A percentile compares a stretch with the other conserved stretches of the same genome.
Conservation (phyloP, 2,888 invertebrate species). For the Clivina fossor region DNA sequence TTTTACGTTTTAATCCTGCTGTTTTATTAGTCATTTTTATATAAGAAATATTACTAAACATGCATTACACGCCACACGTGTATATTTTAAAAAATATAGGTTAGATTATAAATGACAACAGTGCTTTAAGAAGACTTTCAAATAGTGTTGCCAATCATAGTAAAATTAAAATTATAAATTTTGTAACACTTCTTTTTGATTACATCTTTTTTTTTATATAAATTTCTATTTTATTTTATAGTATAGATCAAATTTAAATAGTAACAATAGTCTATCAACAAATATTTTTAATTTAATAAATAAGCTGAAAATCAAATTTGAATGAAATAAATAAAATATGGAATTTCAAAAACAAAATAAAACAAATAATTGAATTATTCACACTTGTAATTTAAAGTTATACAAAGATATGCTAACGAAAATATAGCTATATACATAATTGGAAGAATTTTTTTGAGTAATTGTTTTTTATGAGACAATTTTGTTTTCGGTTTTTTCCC, state of each 20-base stretch:
- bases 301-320: too few species aligned
- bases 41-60: constrained; percentile 1
- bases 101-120: constrained; percentile 7
- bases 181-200: too few species aligned
- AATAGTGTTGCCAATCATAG: constrained; percentile 16
- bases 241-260: too few species aligned
- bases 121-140: too few species aligned
- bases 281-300: too few species aligned
- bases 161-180: constrained; percentile 6
- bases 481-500: background rate
- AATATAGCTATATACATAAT: constrained; percentile 20
- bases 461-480: background rate
- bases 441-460: background rate
- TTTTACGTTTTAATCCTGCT: constrained; percentile 15
- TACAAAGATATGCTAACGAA: constrained; percentile 19
- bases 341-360: constrained; percentile 3
- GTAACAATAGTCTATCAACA: too few species aligned
- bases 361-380: constrained; percentile 16
- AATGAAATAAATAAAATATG: too few species aligned
- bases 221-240: too few species aligned
- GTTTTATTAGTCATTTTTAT: constrained; percentile 19
- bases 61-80: constrained; percentile 11
- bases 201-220: too few species aligned
- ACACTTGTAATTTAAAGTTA: constrained; percentile 21
- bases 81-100: background rate